These are phyloP conservation scores for Trachelus stipa DNA, from an alignment of 2,888 invertebrate species.

Conservation along the genomic window DNA sequence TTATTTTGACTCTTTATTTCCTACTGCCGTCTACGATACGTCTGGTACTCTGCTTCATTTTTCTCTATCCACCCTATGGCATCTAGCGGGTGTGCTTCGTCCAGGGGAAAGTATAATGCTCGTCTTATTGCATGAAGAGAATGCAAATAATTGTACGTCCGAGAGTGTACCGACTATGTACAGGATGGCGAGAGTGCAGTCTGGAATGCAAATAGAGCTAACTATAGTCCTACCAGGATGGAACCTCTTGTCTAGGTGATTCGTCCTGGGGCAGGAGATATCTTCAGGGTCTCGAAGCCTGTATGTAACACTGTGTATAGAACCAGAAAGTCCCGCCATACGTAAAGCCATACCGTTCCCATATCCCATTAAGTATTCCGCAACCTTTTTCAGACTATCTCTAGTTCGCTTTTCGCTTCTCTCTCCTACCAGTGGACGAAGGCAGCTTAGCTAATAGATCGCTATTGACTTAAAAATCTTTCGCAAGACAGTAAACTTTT, in stretches of 20 bases:
- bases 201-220: constrained; percentile 59
- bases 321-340: not conserved
- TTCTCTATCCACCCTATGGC: not conserved
- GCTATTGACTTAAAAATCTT: not conserved
- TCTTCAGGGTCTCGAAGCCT: not conserved
- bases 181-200: constrained; percentile 44
- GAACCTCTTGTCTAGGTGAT: not conserved
- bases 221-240: constrained; percentile 25
- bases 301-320: not conserved
- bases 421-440: not conserved
- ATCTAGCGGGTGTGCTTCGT: not conserved
- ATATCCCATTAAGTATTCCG: no score
- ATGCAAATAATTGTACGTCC: constrained; percentile 61
- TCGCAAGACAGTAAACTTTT: not conserved
- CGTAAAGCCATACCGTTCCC: not conserved
- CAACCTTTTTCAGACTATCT: not conserved
- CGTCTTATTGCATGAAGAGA: constrained; percentile 29
- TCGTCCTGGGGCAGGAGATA: not conserved
- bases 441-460: not conserved
- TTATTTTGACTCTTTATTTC: not conserved
- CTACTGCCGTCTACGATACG: not conserved
- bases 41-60: not conserved
- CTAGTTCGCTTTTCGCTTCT: not conserved
- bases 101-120: not conserved
- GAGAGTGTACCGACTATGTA: constrained; percentile 28